These are phyloP conservation scores for Cacatua alba DNA, from an alignment of 2,113 vertebrate genomes.

Conservation along the genomic window DNA sequence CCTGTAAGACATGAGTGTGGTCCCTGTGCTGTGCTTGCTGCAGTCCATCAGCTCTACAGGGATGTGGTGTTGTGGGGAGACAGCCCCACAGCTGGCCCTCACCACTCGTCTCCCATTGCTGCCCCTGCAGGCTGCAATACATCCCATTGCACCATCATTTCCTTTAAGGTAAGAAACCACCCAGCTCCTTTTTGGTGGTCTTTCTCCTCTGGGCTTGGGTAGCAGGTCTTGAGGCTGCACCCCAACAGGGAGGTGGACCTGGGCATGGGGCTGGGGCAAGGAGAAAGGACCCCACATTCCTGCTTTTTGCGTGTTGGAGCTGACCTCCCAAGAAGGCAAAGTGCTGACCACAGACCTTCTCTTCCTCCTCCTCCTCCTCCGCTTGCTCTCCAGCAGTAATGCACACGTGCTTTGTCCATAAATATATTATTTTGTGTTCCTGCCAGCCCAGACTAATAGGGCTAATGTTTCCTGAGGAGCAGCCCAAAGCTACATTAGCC, in stretches of 20 bases:
- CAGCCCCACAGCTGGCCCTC: background rate
- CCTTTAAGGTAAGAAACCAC: background rate
- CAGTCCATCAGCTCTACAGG: background rate
- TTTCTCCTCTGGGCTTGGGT: background rate
- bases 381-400: slow-evolving; percentile 54
- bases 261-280: too few relatives aligned
- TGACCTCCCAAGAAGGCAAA: slow-evolving; percentile 40
- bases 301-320: background rate
- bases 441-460: slow-evolving; percentile 94
- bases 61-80: background rate
- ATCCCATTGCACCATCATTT: fast-evolving
- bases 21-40: background rate
- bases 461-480: slow-evolving; percentile 98
- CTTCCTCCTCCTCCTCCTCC: slow-evolving; percentile 11
- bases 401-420: slow-evolving; percentile 80
- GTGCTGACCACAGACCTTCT: slow-evolving; percentile 72
- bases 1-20: background rate
- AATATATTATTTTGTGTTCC: slow-evolving; percentile 86
- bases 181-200: background rate
- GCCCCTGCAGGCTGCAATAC: background rate
- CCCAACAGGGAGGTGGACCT: background rate
- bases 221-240: background rate
- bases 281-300: background rate
- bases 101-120: fast-evolving
- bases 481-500: slow-evolving; percentile 95